Evolutionary conservation across 2,888 invertebrate genomes (phyloP).

Genomic region (Pachycephus smyrnensis): DNA sequence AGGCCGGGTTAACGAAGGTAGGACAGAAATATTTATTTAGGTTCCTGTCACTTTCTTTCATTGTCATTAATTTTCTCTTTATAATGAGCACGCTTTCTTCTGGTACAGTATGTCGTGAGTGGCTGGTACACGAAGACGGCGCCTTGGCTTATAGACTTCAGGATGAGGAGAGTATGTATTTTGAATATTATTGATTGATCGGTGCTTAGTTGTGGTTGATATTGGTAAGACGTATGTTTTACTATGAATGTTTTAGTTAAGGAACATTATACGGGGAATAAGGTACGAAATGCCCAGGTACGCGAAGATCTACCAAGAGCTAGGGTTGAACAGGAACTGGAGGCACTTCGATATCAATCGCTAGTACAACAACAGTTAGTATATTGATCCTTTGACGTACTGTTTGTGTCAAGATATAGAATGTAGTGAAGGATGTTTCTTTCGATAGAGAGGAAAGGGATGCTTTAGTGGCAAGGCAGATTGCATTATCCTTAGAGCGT

Average conservation of each 20-base stretch:
- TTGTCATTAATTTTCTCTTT: constrained; percentile 7
- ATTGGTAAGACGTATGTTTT: background rate
- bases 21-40: constrained; percentile 32
- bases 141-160: constrained; percentile 85
- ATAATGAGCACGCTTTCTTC: background rate
- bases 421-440: background rate
- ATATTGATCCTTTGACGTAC: background rate
- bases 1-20: constrained; percentile 77
- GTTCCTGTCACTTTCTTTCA: constrained; percentile 22
- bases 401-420: background rate
- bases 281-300: constrained; percentile 80
- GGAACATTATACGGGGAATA: constrained; percentile 82
- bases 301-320: constrained; percentile 84
- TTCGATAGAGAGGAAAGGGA: constrained; percentile 75
- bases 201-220: background rate
- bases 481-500: constrained; percentile 75
- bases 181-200: background rate
- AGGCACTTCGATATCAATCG: constrained; percentile 72
- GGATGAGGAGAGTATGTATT: constrained; percentile 80
- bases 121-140: constrained; percentile 86
- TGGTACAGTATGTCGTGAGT: constrained; percentile 80
- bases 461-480: constrained; percentile 74
- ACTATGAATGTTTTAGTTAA: constrained; percentile 69
- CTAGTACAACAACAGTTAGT: constrained; percentile 76
- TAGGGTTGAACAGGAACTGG: constrained; percentile 78